Percentiles rank a stretch among this genome's conserved stretches.
These are phyloP conservation scores for Pemphredon lugubris DNA, from an alignment of 2,888 invertebrate species.

Conservation along the genomic window DNA sequence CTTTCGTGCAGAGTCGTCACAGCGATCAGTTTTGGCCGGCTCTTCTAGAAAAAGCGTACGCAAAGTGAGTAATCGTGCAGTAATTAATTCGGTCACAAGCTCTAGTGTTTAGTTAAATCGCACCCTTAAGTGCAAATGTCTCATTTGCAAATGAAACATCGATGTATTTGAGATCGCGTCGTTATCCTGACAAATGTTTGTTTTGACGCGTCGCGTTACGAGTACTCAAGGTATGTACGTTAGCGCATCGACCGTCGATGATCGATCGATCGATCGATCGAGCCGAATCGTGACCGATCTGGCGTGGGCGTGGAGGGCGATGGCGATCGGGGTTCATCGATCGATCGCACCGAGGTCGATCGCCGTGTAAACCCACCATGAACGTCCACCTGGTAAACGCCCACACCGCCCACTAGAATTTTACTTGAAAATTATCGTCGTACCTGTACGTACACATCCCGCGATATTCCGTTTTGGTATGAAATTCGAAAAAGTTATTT, in stretches of 20 bases:
- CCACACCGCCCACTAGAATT: slow-evolving; percentile 62
- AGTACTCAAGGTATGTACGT: no score
- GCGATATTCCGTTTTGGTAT: slow-evolving; percentile 1
- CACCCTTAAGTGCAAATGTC: no score
- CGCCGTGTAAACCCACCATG: slow-evolving; percentile 54
- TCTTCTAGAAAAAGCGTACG: slow-evolving; percentile 94
- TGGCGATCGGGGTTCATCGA: slow-evolving; percentile 61
- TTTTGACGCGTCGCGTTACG: no score
- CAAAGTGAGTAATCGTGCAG: slow-evolving; percentile 86
- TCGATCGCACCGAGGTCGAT: slow-evolving; percentile 52
- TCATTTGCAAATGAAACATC: no score
- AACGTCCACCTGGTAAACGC: slow-evolving; percentile 68
- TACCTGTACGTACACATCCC: slow-evolving; percentile 2
- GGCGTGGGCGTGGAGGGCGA: slow-evolving; percentile 39
- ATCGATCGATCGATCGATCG: slow-evolving; percentile 42
- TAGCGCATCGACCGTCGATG: slow-evolving; percentile 18
- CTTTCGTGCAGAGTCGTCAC: slow-evolving; percentile 91
- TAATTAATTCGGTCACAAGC: not conserved
- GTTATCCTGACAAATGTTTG: no score
- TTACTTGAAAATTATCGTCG: no score
- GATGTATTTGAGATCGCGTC: no score
- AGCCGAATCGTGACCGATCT: slow-evolving; percentile 25
- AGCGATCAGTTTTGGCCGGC: slow-evolving; percentile 95
- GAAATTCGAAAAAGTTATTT: slow-evolving; percentile 12
- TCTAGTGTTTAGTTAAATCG: no score